Evolutionary conservation across 1,140 invertebrate species (phyloP), one percentile per base, ranked within the genome.

Genomic region (Hyposmocoma kahamanoa): DNA sequence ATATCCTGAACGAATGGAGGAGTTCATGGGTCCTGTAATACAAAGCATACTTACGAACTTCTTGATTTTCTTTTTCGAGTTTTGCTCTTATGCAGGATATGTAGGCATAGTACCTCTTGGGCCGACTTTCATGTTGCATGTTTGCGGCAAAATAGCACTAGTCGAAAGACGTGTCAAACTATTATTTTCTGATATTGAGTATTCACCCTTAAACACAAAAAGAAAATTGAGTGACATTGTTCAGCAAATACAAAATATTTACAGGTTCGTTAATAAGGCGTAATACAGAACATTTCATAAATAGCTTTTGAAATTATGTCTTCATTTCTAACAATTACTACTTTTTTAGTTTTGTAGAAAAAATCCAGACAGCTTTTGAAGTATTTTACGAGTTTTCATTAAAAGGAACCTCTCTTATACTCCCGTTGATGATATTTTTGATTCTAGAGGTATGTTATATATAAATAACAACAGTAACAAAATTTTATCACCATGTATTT

Each of bases 61-160:
- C n/a, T n/a, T n/a, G n/a, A n/a, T n/a, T n/a, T n/a, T n/a, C 2
- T 50, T 50, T 38, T 24, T 53, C 20, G 59, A 47, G 17, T 3
- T 62, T 0, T 69, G 62, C 24, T 26, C 56, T 5, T 13, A 44
- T 17, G 19, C 57, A 1, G 60, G 62, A 34, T 68, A 63, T 19
- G 38, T 61, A 10, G 58, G 51, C 4, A 62, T 67, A 44, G 43
- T 53, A 11, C 68, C 73, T 2, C 11, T 73, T 19, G 59, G 62
- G 2, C 59, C 71, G 3, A 59, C 70, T 38, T 65, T 74, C 22
- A 65, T 70, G 47, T 45, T 77, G 20, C 70, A 77, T 42, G 58
- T 53, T 4, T 73, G 71, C 43, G 73, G 68, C 5, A 64, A 69
- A 30, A 30, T 77, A 18, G 68, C 72, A 41, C 32, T 74, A 24